Conservation (phyloP, 2,113 vertebrate species). For the Regulus satrapa region DNA sequence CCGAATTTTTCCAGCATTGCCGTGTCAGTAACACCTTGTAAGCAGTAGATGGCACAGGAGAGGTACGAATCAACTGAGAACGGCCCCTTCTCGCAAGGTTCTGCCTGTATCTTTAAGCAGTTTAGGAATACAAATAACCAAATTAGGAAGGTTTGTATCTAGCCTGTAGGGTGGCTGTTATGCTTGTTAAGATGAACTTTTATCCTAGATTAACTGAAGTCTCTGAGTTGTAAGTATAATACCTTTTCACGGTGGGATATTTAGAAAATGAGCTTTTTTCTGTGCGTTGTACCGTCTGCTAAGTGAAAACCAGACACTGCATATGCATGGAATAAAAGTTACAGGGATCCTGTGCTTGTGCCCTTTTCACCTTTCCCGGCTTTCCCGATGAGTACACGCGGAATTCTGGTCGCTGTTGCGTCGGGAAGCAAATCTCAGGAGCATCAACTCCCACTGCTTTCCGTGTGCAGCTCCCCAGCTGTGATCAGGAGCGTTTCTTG, state of each 20-base stretch:
- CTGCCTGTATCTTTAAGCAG: conserved; percentile 40
- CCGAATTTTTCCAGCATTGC: background rate
- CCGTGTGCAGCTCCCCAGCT: background rate
- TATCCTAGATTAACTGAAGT: conserved; percentile 16
- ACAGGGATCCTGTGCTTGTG: background rate
- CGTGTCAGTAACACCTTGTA: background rate
- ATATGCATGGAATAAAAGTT: background rate
- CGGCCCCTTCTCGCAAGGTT: background rate
- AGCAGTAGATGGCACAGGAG: conserved; percentile 76
- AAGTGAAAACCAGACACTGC: background rate
- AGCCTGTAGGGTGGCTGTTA: conserved; percentile 11
- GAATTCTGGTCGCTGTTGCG: conserved; percentile 9
- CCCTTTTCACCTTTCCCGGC: background rate
- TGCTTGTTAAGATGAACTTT: conserved; percentile 36
- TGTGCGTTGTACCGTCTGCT: fast-evolving
- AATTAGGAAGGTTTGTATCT: conserved; percentile 33
- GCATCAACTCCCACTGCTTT: background rate
- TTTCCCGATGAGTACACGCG: background rate
- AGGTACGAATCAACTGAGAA: conserved; percentile 27
- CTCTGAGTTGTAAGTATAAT: conserved; percentile 6
- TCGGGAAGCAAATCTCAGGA: background rate
- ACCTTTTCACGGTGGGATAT: background rate
- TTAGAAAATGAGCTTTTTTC: background rate
- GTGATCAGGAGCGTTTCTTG: conserved; percentile 16
- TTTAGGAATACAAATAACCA: conserved; percentile 31